Percentiles rank a stretch among this genome's conserved stretches.
phyloP scores from a whole-genome alignment of 2,888 invertebrate species.

The Papilio demoleus region DNA sequence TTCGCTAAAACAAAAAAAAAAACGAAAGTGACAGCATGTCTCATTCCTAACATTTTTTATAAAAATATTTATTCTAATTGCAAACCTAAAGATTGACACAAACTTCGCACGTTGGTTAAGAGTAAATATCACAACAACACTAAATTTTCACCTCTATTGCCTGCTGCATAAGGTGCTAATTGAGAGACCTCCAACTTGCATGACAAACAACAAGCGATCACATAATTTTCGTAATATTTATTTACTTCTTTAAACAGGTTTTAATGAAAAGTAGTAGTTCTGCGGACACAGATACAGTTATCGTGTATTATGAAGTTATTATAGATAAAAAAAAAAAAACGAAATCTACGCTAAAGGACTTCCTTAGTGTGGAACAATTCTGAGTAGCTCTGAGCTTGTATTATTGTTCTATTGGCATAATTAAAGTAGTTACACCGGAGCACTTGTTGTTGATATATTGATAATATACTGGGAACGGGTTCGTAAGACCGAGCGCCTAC shows the following conservation, averaged over 20 bases:
- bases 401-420: conserved; percentile 12
- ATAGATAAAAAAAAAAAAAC: too few species aligned
- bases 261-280: too few species aligned
- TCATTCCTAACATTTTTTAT: not conserved
- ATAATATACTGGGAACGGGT: conserved; percentile 34
- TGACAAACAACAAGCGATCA: not conserved
- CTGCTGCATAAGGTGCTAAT: not conserved
- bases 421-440: not conserved
- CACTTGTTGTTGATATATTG: conserved; percentile 30
- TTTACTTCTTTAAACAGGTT: not conserved
- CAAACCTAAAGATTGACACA: not conserved
- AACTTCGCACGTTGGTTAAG: not conserved
- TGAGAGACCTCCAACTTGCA: not conserved
- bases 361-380: not conserved
- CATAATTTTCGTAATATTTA: not conserved
- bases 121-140: not conserved
- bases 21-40: too few species aligned
- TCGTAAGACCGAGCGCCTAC: conserved; percentile 19
- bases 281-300: too few species aligned
- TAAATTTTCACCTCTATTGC: not conserved
- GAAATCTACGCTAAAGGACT: not conserved
- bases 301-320: too few species aligned
- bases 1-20: too few species aligned
- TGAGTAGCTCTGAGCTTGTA: not conserved
- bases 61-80: not conserved